Conservation (phyloP, 1,140 invertebrate species). For the Drosophila nigromelanica region DNA sequence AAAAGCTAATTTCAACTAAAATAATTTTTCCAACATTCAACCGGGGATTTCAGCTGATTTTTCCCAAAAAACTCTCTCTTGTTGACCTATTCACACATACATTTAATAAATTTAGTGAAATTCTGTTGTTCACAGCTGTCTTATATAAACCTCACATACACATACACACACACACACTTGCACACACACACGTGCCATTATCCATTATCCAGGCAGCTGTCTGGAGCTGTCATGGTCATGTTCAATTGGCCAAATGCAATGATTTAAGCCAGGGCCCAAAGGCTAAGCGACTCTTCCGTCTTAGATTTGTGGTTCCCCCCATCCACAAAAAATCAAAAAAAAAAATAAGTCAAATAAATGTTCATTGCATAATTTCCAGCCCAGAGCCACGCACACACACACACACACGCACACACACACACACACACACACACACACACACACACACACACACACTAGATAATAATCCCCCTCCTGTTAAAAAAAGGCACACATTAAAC, state of each 20-base stretch:
- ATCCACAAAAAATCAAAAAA: not conserved
- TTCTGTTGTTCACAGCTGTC: not conserved
- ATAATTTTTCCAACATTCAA: no score
- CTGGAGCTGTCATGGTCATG: constrained; percentile 64
- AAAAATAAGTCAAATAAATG: constrained; percentile 7
- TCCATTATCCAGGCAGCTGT: constrained; percentile 19
- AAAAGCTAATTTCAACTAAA: no score
- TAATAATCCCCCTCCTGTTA: constrained; percentile 59
- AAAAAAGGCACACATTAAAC: constrained; percentile 22
- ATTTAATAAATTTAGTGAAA: not conserved
- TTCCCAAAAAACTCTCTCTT: not conserved
- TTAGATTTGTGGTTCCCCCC: constrained; percentile 44
- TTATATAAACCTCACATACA: constrained; percentile 17
- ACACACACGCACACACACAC: constrained; percentile 19
- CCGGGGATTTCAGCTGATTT: not conserved
- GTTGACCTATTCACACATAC: not conserved
- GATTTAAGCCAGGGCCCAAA: constrained; percentile 40
- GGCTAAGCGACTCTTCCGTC: constrained; percentile 61
- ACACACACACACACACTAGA: constrained; percentile 36
- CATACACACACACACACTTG: not conserved
- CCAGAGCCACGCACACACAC: constrained; percentile 22
- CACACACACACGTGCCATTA: not conserved
- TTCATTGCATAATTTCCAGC: constrained; percentile 8
- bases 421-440: constrained; percentile 29
- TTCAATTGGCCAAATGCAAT: constrained; percentile 55